Base-by-base conservation (phyloP, 2,888 invertebrate genomes). In the Apodemia mormo region DNA sequence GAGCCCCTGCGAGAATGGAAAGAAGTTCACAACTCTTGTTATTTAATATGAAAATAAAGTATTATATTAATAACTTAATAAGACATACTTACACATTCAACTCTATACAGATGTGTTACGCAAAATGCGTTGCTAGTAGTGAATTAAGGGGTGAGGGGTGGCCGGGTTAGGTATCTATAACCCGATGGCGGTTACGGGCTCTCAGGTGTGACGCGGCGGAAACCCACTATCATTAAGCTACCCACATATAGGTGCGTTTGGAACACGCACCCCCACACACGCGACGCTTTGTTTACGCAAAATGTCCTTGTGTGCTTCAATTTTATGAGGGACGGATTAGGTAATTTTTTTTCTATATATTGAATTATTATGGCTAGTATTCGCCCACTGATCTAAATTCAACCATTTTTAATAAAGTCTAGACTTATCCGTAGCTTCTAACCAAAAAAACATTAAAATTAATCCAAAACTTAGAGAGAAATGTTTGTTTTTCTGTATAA, bases 141-240 rank as follows among this genome's bases (percentile, higher is more conserved):
- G 88, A 83, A 87, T 87, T 88, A 90, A 89, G 89, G 89, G 91
- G 86, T 85, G 76, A 77, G 77, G 79, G 80, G 79, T 75, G 71
- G 73, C 75, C 79, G 83, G 86, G 49, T 49, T 49, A 49, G 49
- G 90, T 89, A 89, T 88, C 89, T 85, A 88, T 88, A 87, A 84
- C 86, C 85, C 89, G 88, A 85, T 86, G 93, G 86, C 93, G 93
- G 93, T 94, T 94, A 90, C 81, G 83, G 74, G 86, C 92, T 85
- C 92, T 94, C 93, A 94, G 93, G 93, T 94, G 93, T 94, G 93
- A 93, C 93, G 93, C 85, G 85, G 80, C 93, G 93, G 93, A 93
- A 92, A 87, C 92, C 81, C 86, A 82, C 92, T 88, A 90, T 92
- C 93, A 93, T 93, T 93, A 45, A 93, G 85, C 89, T 87, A 89